Evolutionary conservation across 1,140 invertebrate genomes (phyloP).

Genomic region (Rhyzopertha dominica): DNA sequence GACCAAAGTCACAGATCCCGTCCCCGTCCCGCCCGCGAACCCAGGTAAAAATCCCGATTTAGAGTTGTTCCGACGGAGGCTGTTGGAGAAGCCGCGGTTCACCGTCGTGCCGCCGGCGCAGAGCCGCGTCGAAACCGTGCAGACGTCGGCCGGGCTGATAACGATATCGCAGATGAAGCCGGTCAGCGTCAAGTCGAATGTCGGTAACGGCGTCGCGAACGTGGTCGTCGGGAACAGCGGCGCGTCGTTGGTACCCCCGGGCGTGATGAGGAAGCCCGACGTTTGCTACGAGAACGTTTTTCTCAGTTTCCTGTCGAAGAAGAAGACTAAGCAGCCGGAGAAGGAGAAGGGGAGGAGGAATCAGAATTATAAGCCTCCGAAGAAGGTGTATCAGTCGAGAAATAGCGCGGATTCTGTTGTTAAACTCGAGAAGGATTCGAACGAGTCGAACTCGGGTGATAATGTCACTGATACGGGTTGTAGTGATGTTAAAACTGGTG

Average conservation of each 20-base stretch:
- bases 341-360: slow-evolving; percentile 1
- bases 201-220: too few relatives aligned
- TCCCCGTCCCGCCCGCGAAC: not conserved
- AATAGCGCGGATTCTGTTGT: too few relatives aligned
- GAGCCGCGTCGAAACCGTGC: slow-evolving; percentile 22
- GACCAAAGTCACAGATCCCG: slow-evolving; percentile 13
- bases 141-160: slow-evolving; percentile 25
- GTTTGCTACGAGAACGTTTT: slow-evolving; percentile 23
- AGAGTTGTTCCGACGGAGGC: slow-evolving; percentile 3
- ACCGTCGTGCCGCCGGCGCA: not conserved
- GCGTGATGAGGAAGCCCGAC: not conserved
- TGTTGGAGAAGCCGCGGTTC: too few relatives aligned
- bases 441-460: too few relatives aligned
- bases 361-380: not conserved
- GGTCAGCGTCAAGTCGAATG: slow-evolving; percentile 3
- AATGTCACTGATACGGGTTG: too few relatives aligned
- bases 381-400: too few relatives aligned
- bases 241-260: not conserved
- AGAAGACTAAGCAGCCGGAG: not conserved
- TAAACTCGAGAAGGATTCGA: too few relatives aligned
- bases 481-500: too few relatives aligned
- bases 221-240: too few relatives aligned
- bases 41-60: not conserved
- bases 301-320: slow-evolving; percentile 19
- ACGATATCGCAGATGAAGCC: slow-evolving; percentile 20